Conservation (phyloP, 1,140 invertebrate genomes). For the Aethina tumida region DNA sequence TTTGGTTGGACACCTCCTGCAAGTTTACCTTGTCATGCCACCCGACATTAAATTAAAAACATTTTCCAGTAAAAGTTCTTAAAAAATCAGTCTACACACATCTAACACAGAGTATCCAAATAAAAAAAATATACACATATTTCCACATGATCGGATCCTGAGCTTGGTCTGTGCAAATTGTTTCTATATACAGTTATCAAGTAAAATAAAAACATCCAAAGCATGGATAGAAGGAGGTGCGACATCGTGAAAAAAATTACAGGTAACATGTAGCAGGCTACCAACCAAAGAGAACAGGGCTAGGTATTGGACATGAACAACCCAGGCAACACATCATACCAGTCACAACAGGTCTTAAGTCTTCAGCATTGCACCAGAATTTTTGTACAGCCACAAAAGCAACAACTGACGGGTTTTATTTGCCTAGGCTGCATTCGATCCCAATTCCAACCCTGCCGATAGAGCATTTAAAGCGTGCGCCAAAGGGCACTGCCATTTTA, state of each 20-base stretch:
- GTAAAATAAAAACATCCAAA: slow-evolving; percentile 29
- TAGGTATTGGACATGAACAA: no score
- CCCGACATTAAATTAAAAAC: slow-evolving; percentile 6
- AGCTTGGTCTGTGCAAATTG: no score
- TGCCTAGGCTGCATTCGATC: no score
- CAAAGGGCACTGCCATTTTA: no score
- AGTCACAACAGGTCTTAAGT: neutral
- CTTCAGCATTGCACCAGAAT: neutral
- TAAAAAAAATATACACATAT: no score
- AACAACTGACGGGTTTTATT: no score
- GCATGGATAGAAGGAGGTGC: slow-evolving; percentile 24
- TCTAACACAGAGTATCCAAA: slow-evolving; percentile 4
- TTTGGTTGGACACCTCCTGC: slow-evolving; percentile 37
- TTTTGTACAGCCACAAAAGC: slow-evolving; percentile 1
- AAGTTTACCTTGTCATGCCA: slow-evolving; percentile 26
- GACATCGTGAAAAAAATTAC: slow-evolving; percentile 22
- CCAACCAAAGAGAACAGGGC: no score
- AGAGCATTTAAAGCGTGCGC: slow-evolving; percentile 33
- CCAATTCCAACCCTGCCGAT: no score
- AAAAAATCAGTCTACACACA: no score
- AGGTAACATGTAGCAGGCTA: slow-evolving; percentile 31
- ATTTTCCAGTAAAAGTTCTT: slow-evolving; percentile 4
- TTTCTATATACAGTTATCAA: slow-evolving; percentile 21
- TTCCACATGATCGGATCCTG: no score
- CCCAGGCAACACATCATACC: neutral